These are phyloP conservation scores for Trichopria drosophilae DNA, from an alignment of 2,888 invertebrate species.

Conservation along the genomic window DNA sequence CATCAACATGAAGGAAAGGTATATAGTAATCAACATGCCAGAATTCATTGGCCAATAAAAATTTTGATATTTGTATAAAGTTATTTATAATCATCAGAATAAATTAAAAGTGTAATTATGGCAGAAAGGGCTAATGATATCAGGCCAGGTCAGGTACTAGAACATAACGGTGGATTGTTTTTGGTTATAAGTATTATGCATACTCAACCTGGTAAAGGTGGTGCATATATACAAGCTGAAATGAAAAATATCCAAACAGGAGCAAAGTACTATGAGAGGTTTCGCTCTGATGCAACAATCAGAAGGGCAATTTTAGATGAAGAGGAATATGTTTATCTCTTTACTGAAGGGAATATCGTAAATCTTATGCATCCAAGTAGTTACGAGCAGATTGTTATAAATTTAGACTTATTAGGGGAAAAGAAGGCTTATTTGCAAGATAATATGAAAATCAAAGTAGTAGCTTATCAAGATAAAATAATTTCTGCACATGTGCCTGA, in stretches of 20 bases:
- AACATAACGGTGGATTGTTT: conserved; percentile 24
- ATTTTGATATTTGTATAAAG: conserved; percentile 28
- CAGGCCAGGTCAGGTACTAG: conserved; percentile 22
- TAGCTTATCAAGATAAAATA: conserved; percentile 15
- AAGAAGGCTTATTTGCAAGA: conserved; percentile 17
- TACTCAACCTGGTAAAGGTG: conserved; percentile 29
- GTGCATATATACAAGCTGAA: conserved; percentile 27
- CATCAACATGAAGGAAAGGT: conserved; percentile 24
- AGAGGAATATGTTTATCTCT: no score
- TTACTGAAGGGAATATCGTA: conserved; percentile 21
- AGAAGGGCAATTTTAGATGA: no score
- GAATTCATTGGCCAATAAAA: conserved; percentile 28
- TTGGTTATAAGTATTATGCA: conserved; percentile 26
- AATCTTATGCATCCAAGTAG: conserved; percentile 20
- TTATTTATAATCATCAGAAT: conserved; percentile 26
- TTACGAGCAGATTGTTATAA: conserved; percentile 25
- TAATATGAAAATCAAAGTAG: conserved; percentile 13
- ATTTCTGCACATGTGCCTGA: conserved; percentile 14
- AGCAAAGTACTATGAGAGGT: conserved; percentile 24
- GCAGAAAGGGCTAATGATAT: conserved; percentile 26
- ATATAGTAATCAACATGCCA: conserved; percentile 28
- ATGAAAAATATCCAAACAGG: conserved; percentile 23
- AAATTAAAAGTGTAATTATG: conserved; percentile 22
- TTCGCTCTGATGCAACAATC: conserved; percentile 20
- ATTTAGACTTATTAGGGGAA: conserved; percentile 20